Percentiles rank a stretch among this genome's conserved stretches.
Evolutionary conservation across 2,113 vertebrate species (phyloP).

Genomic region (Salminus brasiliensis): DNA sequence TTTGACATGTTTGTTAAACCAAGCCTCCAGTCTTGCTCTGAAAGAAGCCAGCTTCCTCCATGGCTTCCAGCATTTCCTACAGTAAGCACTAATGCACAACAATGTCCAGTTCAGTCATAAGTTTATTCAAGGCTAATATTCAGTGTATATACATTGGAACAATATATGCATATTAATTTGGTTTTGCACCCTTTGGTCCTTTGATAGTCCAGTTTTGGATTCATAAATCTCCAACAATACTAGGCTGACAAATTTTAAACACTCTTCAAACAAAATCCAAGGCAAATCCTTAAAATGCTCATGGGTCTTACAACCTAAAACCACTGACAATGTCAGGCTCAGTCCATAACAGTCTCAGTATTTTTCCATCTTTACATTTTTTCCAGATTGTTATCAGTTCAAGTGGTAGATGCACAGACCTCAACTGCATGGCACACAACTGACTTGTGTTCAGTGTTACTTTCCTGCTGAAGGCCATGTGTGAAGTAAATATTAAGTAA

Average conservation of each 20-base stretch:
- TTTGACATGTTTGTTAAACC: no score
- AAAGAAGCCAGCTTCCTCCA: no score
- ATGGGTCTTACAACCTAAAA: background rate
- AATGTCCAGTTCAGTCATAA: no score
- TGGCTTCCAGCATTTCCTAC: no score
- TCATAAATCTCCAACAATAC: background rate
- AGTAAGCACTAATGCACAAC: no score
- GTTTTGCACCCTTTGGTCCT: constrained; percentile 3
- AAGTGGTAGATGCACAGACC: no score
- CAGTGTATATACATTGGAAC: no score
- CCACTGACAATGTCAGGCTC: background rate
- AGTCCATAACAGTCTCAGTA: background rate
- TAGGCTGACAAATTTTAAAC: no score
- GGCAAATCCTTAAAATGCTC: no score
- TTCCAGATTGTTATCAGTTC: no score
- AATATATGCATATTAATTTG: background rate
- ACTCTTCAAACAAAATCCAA: no score
- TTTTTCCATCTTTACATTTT: background rate
- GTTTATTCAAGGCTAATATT: background rate
- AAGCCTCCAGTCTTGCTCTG: no score
- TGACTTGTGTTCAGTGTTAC: background rate
- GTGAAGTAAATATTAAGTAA: background rate
- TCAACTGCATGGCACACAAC: background rate
- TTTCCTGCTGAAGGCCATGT: background rate
- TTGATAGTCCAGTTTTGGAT: background rate